Conservation (phyloP, 92 coral and sea anemone species). For the Blastomussa wellsi region DNA sequence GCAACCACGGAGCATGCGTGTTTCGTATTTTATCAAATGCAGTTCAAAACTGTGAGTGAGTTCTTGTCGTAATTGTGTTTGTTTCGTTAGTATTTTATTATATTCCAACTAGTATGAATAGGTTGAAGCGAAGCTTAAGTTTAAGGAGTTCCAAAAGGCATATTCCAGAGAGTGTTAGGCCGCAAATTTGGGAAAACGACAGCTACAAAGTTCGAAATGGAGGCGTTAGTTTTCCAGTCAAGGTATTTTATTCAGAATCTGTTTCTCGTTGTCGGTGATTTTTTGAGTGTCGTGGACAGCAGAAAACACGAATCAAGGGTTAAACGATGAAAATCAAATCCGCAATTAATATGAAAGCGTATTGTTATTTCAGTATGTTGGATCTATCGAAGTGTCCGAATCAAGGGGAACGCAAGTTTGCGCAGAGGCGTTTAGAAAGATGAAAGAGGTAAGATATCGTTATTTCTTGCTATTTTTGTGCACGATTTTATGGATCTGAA, state of each 20-base stretch:
- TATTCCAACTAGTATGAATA: slow-evolving; percentile 68
- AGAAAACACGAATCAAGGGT: not conserved
- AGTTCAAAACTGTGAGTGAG: slow-evolving; percentile 1
- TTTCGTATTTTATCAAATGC: slow-evolving; percentile 22
- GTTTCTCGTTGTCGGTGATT: not conserved
- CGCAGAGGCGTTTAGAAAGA: slow-evolving; percentile 91
- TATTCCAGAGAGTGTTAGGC: slow-evolving; percentile 95
- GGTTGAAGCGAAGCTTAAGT: slow-evolving; percentile 88
- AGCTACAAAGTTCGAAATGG: slow-evolving; percentile 98
- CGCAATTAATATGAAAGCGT: not conserved
- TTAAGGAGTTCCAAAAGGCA: slow-evolving; percentile 91
- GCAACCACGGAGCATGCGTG: slow-evolving; percentile 50
- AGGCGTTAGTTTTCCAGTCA: slow-evolving; percentile 98
- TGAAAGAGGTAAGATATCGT: slow-evolving; percentile 68
- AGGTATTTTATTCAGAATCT: slow-evolving; percentile 52
- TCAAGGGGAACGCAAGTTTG: slow-evolving; percentile 99
- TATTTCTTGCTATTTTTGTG: not conserved
- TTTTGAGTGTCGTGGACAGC: not conserved
- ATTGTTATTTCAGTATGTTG: slow-evolving; percentile 73
- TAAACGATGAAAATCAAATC: slow-evolving; percentile 11
- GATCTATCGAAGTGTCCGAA: slow-evolving; percentile 92
- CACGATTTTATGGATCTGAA: slow-evolving; percentile 33
- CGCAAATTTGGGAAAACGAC: slow-evolving; percentile 99
- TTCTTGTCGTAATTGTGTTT: slow-evolving; percentile 20
- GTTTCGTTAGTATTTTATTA: slow-evolving; percentile 21